Conservation (phyloP, 2,797 vertebrate genomes). For the Choloepus didactylus region DNA sequence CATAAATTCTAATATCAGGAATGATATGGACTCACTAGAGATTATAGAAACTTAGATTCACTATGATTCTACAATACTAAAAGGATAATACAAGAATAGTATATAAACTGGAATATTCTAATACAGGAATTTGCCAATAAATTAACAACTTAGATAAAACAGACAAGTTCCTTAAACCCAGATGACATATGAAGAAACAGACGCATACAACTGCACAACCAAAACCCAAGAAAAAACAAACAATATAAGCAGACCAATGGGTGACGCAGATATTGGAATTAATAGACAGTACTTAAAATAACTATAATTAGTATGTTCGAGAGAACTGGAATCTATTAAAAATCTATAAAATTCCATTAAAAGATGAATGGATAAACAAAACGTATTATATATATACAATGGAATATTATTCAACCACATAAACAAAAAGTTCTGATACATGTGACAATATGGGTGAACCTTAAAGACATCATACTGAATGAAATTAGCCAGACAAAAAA, state of each 20-base stretch:
- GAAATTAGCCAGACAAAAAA: too few species aligned
- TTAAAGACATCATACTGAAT: too few species aligned
- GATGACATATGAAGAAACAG: background rate
- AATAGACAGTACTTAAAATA: constrained; percentile 34
- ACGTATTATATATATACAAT: too few species aligned
- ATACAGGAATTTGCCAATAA: background rate
- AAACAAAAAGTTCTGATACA: too few species aligned
- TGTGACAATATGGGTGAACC: too few species aligned
- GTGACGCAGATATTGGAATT: background rate
- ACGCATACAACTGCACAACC: background rate
- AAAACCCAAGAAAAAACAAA: background rate
- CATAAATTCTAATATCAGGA: background rate
- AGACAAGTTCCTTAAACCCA: background rate
- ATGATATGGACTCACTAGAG: background rate
- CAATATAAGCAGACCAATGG: background rate
- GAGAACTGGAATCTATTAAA: constrained; percentile 12
- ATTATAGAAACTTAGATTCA: background rate
- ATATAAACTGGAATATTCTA: background rate
- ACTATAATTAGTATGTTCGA: constrained; percentile 16
- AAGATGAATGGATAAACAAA: too few species aligned
- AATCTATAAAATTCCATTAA: background rate
- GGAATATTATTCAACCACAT: too few species aligned
- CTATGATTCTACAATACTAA: background rate
- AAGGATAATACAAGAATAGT: too few species aligned
- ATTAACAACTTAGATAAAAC: constrained; percentile 36